Base-by-base conservation (phyloP, 2,888 invertebrate genomes). In the Tiliacea citrago region DNA sequence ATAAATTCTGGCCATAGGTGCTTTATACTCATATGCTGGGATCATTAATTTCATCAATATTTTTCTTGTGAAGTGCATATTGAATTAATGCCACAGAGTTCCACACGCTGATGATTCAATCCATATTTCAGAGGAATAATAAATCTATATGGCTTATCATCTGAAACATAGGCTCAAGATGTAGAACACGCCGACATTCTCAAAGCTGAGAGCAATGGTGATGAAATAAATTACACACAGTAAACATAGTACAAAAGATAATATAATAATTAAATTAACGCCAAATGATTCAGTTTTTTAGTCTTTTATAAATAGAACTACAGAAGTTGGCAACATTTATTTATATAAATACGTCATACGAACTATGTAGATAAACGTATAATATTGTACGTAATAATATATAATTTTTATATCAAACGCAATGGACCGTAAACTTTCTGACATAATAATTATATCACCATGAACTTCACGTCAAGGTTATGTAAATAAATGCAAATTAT, bases 391-490 rank as follows among this genome's bases (percentile, higher is more conserved):
- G 13, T 68, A 49, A 24, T 18, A 8, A 12, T 47, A 45, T 29
- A 29, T 53, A 35, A 2, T 39, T 35, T 39, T 67, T 35, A 61
- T 42, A 77, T 47, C 12, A 61, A 53, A 61, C 39, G 42, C 42
- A 61, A 68, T 65, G 18, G 47, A 79, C 73, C 73, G 66, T 81
- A 80, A 83, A 69, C 53, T 10, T 45, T 24, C 24, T 62, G 57
- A 21, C 53, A 55, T 69, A 79, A 78, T 61, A 29, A 79, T 45
- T 53, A 51, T n/a, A 77, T 83, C 60, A 39, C 68, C 77, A 35
- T 82, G 78, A 77, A 79, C 66, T 78, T 77, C 66, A 53, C 0
- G 9, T 3, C 83, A 69, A 82, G 83, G 69, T 77, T 82, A 77
- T n/a, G n/a, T 29, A 42, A 62, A 75, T 78, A 49, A 18, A 35